Base-by-base conservation (phyloP, 1,140 invertebrate genomes). In the Hydropsyche tenuis region DNA sequence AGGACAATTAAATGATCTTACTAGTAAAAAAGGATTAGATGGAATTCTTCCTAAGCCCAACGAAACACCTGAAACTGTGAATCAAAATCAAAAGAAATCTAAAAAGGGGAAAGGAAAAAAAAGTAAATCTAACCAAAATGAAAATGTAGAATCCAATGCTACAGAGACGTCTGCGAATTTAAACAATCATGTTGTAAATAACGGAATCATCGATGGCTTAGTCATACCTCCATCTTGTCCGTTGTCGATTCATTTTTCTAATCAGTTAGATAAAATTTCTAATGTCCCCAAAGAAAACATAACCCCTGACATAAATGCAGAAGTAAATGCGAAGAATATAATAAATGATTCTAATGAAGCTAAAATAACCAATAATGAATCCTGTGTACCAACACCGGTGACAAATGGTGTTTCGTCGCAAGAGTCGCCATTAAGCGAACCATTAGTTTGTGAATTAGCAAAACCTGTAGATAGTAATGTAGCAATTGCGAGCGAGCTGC, bases 1-100 rank as follows among this genome's bases (percentile, higher is more conserved):
- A 75, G 86, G 79, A 23, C 86, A 88, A 80, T 79, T 88, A 64
- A 87, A 87, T 69, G 80, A 82, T 1, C 75, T 88, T 1, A 77
- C 80, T 2, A 30, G 71, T 20, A 85, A 85, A 11, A 72, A 68
- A 30, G 37, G 6, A 12, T 30, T 37, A 14, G 51, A 60, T 30
- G 48, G n/a, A 16, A 48, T 23, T 14, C 6, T 51, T 2, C 27
- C 70, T 56, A 48, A 1, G 20, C 51, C 22, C 25, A 56, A 1
- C 22, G 62, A 42, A 25, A 72, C 30, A 45, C 20, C n/a, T 12
- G 14, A 1, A 22, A 16, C 6, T 53, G 69, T n/a, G 11, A 60
- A 30, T 11, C 1, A 27, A n/a, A 45, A 42, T 14, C 74, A 77
- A 46, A 75, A 75, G 22, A 77, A 77, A 72, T 30, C 65, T n/a